Base-by-base conservation (phyloP, 1,140 invertebrate species). In the Drosophila kikkawai region DNA sequence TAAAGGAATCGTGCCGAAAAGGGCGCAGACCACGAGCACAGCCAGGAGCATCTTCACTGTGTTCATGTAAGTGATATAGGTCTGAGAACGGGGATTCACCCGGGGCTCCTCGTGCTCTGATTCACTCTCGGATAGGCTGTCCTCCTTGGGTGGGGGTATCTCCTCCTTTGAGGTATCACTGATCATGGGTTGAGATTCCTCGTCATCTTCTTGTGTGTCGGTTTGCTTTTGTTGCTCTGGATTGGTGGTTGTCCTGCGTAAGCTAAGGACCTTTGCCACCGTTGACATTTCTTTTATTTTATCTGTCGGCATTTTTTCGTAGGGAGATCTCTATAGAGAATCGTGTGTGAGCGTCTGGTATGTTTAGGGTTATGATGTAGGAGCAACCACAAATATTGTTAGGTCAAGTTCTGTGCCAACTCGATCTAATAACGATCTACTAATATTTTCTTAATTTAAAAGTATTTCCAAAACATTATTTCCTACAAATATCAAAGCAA, bases 191-290 rank as follows among this genome's bases (percentile, higher is more conserved):
- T 56, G 48, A 2, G 17, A 5, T 4, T 36, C 42, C 42, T 60
- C 11, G 17, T 22, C 11, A 22, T 17, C 39, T 50, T 37, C 11
- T 37, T 56, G 47, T 12, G n/a, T 11, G 6, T 37, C 57, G 4
- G 13, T 48, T 5, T 37, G 41, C 12, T 36, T 22, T 9, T 51
- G 36, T 5, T 65, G 60, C 44, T 58, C 41, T 8, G 19, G 47
- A 29, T 36, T 42, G 41, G 29, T 44, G 45, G 42, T 44, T 39
- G 26, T 80, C 26, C 50, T 48, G 6, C 73, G 60, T 32, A 42
- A 61, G 37, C 51, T 78, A 5, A 82, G 41, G 22, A 82, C 48
- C 53, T 82, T 81, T 9, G 63, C 66, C 41, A 56, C 8, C 19
- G 67, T 13, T 0, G 79, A 44, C 13, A 56, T 39, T 0, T 45